Conservation (phyloP, 2,888 invertebrate genomes). For the Ophion slaviceki region DNA sequence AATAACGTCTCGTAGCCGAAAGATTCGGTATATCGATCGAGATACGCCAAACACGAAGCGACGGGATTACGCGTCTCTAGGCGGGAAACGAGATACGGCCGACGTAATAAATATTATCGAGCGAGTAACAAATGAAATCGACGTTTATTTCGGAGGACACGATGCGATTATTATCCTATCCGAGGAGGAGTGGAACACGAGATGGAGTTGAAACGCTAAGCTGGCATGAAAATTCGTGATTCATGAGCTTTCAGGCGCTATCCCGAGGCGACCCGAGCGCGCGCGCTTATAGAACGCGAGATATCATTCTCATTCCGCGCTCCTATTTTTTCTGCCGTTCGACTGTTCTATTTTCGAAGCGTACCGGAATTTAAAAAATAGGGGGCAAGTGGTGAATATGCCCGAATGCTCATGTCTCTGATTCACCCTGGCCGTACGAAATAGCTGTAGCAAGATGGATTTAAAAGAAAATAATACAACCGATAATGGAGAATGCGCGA, state of each 20-base stretch:
- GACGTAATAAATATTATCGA: slow-evolving; percentile 33
- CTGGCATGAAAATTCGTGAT: slow-evolving; percentile 29
- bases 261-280: not conserved
- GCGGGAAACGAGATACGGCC: not conserved
- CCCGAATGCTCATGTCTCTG: not conserved
- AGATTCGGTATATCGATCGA: not conserved
- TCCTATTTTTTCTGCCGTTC: not conserved
- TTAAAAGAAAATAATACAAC: not conserved
- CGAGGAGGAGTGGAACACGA: slow-evolving; percentile 21
- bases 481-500: too few relatives aligned
- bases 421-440: not conserved
- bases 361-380: not conserved
- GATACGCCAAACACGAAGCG: not conserved
- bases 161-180: slow-evolving; percentile 28
- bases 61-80: not conserved
- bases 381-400: too few relatives aligned
- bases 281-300: slow-evolving; percentile 15
- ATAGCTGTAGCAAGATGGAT: not conserved
- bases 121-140: slow-evolving; percentile 21
- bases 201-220: slow-evolving; percentile 13
- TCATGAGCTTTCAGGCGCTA: slow-evolving; percentile 4
- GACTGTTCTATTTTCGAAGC: slow-evolving; percentile 9
- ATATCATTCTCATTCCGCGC: slow-evolving; percentile 18
- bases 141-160: not conserved
- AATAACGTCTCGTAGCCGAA: too few relatives aligned